Conservation (phyloP, 1,140 invertebrate species). For the Drosophila ohnishii region DNA sequence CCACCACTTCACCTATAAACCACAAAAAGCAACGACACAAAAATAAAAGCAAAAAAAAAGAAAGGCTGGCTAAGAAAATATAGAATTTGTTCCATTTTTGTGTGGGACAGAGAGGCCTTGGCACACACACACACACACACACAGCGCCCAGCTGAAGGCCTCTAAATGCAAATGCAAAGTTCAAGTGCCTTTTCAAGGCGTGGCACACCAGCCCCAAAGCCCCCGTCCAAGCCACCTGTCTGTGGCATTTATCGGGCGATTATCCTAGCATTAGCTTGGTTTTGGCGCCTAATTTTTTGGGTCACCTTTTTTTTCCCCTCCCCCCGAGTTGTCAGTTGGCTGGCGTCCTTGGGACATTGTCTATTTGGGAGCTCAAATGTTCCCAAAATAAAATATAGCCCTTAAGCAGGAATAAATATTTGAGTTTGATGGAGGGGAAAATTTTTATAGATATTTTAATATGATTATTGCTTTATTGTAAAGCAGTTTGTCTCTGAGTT, state of each 20-base stretch:
- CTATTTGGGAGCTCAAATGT: neutral
- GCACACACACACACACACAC: slow-evolving; percentile 21
- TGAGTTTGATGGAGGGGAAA: neutral
- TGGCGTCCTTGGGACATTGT: neutral
- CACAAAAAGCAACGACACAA: slow-evolving; percentile 29
- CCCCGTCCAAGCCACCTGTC: slow-evolving; percentile 14
- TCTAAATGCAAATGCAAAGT: slow-evolving; percentile 71
- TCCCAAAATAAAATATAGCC: neutral
- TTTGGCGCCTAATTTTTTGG: slow-evolving; percentile 34
- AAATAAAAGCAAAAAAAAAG: slow-evolving; percentile 4
- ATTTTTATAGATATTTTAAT: no score
- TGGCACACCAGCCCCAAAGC: slow-evolving; percentile 16
- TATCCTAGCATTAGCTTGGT: slow-evolving; percentile 43
- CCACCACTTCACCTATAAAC: slow-evolving; percentile 24
- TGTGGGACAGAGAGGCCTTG: slow-evolving; percentile 42
- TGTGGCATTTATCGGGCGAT: slow-evolving; percentile 38
- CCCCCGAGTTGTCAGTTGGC: neutral
- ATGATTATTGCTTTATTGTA: neutral
- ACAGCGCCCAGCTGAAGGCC: slow-evolving; percentile 48
- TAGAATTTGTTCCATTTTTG: slow-evolving; percentile 49
- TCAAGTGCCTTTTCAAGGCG: slow-evolving; percentile 72
- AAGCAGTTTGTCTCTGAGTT: neutral
- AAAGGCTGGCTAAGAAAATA: slow-evolving; percentile 24
- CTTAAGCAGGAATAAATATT: neutral
- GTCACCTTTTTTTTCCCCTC: neutral